Base-by-base conservation (phyloP, 2,113 vertebrate species). In the Neodontobutis hainanensis region DNA sequence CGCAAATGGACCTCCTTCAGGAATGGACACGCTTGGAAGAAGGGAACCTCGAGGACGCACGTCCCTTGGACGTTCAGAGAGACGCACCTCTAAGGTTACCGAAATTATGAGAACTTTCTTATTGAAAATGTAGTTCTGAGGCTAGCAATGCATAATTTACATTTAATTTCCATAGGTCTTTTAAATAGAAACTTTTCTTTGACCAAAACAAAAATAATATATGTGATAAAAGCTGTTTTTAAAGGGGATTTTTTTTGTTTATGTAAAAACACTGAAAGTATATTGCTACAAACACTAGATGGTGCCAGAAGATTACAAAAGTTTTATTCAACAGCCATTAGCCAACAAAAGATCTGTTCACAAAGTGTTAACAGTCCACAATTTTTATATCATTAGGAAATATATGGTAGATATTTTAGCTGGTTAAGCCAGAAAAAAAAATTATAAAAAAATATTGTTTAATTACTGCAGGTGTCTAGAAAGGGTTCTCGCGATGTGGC, bases 401-500 rank as follows among this genome's bases (percentile, higher is more conserved):
- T 1, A 42, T 8, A 58, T 58, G 38, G 16, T 40, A n/a, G 15
- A 19, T 5, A 10, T 43, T 58, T 36, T 36, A 6, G 52, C 12
- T 40, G 8, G 38, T 40, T 40, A 55, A 55, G 1, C 4, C 14
- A 38, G 35, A 38, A 8, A 55, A 34, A 9, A n/a, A 55, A 62
- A 7, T n/a, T 61, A n/a, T 72, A 7, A 3, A 34, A 35, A 32
- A 55, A 36, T 63, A 2, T 65, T 60, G 46, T 58, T 3, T 56
- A 10, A 61, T 19, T 0, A 27, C 50, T 43, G 36, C 75, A 91
- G 90, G 94, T 96, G 63, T 98, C 96, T 8, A 91, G 97, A 51
- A 99, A 98, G 79, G 97, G 97, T 53, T 99, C 97, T 0, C 96
- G 96, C 60, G 97, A 99, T 46, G 96, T 96, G n/a, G 95, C 95